These are phyloP conservation scores for Xiphorhynchus elegans DNA, from an alignment of 2,113 vertebrate species.

Conservation along the genomic window DNA sequence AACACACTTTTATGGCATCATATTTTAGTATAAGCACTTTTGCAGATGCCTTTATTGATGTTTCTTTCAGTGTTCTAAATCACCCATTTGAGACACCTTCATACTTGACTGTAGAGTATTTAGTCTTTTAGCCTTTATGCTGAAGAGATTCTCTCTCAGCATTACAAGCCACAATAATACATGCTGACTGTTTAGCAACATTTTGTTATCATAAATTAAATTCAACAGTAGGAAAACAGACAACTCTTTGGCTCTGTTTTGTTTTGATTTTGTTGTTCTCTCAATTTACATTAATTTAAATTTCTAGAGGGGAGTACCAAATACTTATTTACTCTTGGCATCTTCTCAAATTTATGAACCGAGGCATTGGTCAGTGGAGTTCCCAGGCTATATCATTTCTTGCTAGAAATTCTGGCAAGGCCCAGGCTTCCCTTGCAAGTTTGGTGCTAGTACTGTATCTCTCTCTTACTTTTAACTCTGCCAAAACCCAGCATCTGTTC, in stretches of 20 bases:
- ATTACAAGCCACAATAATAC: not conserved
- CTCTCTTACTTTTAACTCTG: constrained; percentile 13
- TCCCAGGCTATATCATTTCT: not conserved
- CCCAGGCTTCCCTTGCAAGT: not conserved
- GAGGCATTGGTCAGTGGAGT: not conserved
- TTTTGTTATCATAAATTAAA: not conserved
- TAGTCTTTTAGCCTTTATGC: not conserved
- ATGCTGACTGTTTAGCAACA: not conserved
- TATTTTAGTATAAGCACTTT: not conserved
- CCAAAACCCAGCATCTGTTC: constrained; percentile 63
- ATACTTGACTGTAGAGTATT: not conserved
- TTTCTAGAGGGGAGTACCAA: not conserved
- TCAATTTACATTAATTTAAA: not conserved
- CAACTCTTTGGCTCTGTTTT: not conserved
- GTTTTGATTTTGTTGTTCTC: not conserved
- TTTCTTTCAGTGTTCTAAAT: not conserved
- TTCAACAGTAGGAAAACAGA: not conserved
- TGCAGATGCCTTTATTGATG: not conserved
- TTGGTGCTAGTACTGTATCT: not conserved
- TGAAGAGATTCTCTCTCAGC: not conserved
- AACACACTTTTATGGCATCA: not conserved
- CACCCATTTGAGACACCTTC: not conserved
- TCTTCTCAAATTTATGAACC: not conserved
- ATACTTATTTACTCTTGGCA: not conserved
- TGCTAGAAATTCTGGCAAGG: not conserved